Percentiles rank a stretch among this genome's conserved stretches.
Evolutionary conservation across 2,888 invertebrate species (phyloP).

Genomic region (Cremastinae sp.): DNA sequence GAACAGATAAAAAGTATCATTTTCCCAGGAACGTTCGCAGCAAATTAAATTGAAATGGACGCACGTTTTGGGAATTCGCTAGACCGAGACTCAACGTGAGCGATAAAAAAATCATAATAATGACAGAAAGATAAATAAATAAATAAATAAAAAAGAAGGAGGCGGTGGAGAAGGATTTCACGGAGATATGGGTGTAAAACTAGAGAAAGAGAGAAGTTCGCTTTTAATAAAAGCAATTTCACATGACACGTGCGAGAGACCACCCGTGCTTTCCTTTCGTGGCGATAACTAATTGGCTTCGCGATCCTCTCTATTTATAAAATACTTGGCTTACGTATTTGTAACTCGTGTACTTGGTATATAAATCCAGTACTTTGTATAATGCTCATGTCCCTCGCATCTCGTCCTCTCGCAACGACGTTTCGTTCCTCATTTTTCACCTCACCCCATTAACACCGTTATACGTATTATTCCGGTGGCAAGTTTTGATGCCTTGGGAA

Average conservation of each 20-base stretch:
- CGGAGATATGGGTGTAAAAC: constrained; percentile 42
- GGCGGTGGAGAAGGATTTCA: no score
- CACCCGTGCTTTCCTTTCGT: constrained; percentile 63
- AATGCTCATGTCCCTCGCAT: constrained; percentile 18
- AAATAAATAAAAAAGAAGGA: constrained; percentile 36
- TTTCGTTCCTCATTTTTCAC: constrained; percentile 39
- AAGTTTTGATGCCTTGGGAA: constrained; percentile 22
- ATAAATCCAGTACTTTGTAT: constrained; percentile 14
- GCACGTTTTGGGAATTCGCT: constrained; percentile 53
- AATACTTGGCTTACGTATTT: constrained; percentile 48
- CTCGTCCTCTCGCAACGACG: constrained; percentile 58
- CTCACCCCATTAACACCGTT: constrained; percentile 51
- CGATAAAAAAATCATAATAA: constrained; percentile 25
- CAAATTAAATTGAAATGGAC: constrained; percentile 54
- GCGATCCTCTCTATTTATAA: constrained; percentile 56
- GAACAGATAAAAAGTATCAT: constrained; percentile 6
- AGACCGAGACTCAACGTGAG: constrained; percentile 47
- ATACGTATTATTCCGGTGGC: constrained; percentile 28
- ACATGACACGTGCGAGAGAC: constrained; percentile 64
- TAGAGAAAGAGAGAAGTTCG: constrained; percentile 13
- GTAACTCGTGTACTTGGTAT: constrained; percentile 30
- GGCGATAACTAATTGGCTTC: constrained; percentile 63
- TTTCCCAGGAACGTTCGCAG: constrained; percentile 50
- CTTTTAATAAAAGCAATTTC: constrained; percentile 62
- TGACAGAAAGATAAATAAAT: constrained; percentile 25